Percentiles rank a stretch among this genome's conserved stretches.
Conservation (phyloP, 2,888 invertebrate species). For the Hirudinaria manillensis region DNA sequence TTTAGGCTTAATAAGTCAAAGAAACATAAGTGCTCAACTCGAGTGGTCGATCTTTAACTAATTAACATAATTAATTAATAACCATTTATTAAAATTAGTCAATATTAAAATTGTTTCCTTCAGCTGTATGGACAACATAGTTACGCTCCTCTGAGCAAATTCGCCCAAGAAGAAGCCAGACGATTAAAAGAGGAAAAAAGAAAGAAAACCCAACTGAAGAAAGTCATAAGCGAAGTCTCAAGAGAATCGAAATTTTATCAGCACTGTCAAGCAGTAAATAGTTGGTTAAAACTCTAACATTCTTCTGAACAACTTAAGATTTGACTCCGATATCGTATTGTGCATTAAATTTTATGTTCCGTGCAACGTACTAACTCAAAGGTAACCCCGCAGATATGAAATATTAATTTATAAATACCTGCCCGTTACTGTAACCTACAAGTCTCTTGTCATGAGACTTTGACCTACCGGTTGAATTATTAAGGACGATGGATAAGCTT, state of each 20-base stretch:
- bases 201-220: slow-evolving; percentile 13
- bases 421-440: too few relatives aligned
- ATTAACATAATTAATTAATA: neutral
- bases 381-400: neutral
- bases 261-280: neutral
- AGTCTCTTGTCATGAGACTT: too few relatives aligned
- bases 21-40: too few relatives aligned
- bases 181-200: slow-evolving; percentile 9
- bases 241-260: slow-evolving; percentile 10
- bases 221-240: slow-evolving; percentile 1
- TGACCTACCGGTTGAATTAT: neutral
- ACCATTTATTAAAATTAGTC: neutral
- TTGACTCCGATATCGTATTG: too few relatives aligned
- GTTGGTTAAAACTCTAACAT: neutral
- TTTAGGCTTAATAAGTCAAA: too few relatives aligned
- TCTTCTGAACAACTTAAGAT: too few relatives aligned
- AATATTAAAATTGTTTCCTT: neutral
- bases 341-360: too few relatives aligned
- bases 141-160: slow-evolving; percentile 25
- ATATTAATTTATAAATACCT: neutral
- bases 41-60: too few relatives aligned
- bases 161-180: slow-evolving; percentile 19
- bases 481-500: slow-evolving; percentile 26
- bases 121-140: slow-evolving; percentile 28
- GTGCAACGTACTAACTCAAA: too few relatives aligned